Evolutionary conservation across 2,797 vertebrate genomes (phyloP).

Genomic region (Cygnus olor): DNA sequence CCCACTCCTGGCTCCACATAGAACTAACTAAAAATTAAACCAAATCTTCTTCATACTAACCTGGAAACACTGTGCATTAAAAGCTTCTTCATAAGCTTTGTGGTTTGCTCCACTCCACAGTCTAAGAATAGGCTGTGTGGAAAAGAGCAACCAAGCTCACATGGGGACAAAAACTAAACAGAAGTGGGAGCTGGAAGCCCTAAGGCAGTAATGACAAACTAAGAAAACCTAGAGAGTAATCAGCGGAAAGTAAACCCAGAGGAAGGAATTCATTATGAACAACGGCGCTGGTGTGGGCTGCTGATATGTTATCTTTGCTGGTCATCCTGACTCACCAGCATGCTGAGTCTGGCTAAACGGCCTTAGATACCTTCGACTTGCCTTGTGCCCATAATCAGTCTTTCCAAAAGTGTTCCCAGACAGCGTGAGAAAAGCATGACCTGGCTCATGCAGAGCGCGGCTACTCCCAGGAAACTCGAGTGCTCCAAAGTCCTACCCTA

Average conservation of each 20-base stretch:
- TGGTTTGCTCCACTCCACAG: neutral
- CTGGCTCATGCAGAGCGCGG: neutral
- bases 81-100: neutral
- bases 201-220: neutral
- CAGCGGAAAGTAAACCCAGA: conserved; percentile 7
- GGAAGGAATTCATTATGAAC: conserved; percentile 29
- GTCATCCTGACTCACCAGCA: conserved; percentile 11
- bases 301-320: conserved; percentile 12
- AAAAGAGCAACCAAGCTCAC: neutral
- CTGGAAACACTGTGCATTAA: neutral
- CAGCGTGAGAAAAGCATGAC: conserved; percentile 65
- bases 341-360: neutral
- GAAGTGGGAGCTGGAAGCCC: neutral
- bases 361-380: neutral
- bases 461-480: neutral
- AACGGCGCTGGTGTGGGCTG: neutral
- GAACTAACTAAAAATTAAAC: neutral
- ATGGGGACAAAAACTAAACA: neutral
- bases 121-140: neutral
- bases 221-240: neutral
- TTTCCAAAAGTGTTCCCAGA: neutral
- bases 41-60: neutral
- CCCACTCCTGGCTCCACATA: neutral
- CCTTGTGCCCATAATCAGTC: neutral
- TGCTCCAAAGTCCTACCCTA: neutral